Conservation (phyloP, 2,888 invertebrate genomes). For the Orchestes rusci region DNA sequence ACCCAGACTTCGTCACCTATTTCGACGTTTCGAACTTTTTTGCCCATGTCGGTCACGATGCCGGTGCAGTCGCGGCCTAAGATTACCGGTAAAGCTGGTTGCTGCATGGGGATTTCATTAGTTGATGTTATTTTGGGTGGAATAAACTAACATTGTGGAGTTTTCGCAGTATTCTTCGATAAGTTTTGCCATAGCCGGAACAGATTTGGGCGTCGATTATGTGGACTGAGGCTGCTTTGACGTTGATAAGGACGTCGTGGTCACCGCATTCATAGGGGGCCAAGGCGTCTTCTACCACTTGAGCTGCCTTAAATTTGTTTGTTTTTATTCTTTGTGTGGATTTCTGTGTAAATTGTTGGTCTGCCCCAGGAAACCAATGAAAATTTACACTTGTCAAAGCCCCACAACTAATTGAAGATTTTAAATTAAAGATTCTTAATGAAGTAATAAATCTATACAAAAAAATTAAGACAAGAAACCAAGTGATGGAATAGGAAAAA, state of each 20-base stretch:
- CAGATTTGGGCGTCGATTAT: constrained; percentile 53
- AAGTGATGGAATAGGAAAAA: too few relatives aligned
- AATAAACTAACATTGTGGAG: constrained; percentile 31
- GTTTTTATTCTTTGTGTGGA: too few relatives aligned
- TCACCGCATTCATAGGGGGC: constrained; percentile 48
- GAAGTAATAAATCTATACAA: too few relatives aligned
- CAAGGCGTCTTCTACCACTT: constrained; percentile 48
- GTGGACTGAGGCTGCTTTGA: constrained; percentile 55
- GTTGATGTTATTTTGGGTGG: too few relatives aligned
- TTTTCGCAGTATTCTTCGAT: constrained; percentile 35
- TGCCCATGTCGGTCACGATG: constrained; percentile 54
- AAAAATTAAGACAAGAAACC: too few relatives aligned
- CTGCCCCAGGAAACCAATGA: too few relatives aligned
- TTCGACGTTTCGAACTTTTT: constrained; percentile 50
- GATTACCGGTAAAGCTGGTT: constrained; percentile 48
- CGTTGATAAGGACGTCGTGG: constrained; percentile 53
- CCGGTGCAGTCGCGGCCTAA: constrained; percentile 59
- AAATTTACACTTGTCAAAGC: too few relatives aligned
- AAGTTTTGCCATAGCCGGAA: constrained; percentile 46
- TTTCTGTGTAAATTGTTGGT: too few relatives aligned
- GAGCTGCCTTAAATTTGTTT: constrained; percentile 48
- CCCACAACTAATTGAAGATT: too few relatives aligned
- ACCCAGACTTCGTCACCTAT: constrained; percentile 58
- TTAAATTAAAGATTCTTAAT: too few relatives aligned
- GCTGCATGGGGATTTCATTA: constrained; percentile 26